Evolutionary conservation across 2,888 invertebrate species (phyloP).

Genomic region (Drosophila dives): DNA sequence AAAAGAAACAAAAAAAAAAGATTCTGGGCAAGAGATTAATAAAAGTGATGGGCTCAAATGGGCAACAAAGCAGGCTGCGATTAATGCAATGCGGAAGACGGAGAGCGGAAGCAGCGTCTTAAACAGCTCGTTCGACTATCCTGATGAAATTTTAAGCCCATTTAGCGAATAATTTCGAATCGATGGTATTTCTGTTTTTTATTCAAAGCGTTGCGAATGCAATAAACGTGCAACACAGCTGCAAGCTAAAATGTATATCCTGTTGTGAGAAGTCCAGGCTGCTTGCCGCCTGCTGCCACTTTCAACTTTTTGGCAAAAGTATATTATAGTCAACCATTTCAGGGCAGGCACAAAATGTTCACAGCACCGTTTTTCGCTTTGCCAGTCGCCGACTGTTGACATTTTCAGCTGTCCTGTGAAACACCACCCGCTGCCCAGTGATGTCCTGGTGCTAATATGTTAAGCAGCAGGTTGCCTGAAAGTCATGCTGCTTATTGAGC

Average conservation of each 20-base stretch:
- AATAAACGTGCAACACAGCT: conserved; percentile 55
- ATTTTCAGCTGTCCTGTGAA: conserved; percentile 69
- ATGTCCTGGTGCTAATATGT: conserved; percentile 77
- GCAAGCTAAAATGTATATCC: conserved; percentile 25
- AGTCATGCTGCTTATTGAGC: conserved; percentile 36
- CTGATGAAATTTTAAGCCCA: conserved; percentile 43
- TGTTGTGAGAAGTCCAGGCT: conserved; percentile 12
- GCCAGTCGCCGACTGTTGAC: conserved; percentile 63
- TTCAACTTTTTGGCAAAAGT: conserved; percentile 44
- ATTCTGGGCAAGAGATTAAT: conserved; percentile 50
- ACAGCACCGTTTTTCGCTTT: conserved; percentile 39
- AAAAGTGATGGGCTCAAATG: conserved; percentile 38
- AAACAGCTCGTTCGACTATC: conserved; percentile 22
- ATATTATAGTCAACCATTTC: conserved; percentile 36
- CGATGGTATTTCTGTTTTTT: conserved; percentile 7
- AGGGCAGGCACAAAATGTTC: conserved; percentile 31
- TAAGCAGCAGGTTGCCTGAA: conserved; percentile 70
- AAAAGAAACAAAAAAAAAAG: conserved; percentile 23
- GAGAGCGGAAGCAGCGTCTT: conserved; percentile 57
- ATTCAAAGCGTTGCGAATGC: conserved; percentile 47
- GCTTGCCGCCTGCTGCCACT: conserved; percentile 30
- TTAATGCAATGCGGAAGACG: conserved; percentile 25
- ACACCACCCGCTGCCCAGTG: conserved; percentile 46
- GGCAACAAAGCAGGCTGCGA: conserved; percentile 34
- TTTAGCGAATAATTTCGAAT: conserved; percentile 50